Conservation (phyloP, 1,140 invertebrate genomes). For the Macrobrachium nipponense region DNA sequence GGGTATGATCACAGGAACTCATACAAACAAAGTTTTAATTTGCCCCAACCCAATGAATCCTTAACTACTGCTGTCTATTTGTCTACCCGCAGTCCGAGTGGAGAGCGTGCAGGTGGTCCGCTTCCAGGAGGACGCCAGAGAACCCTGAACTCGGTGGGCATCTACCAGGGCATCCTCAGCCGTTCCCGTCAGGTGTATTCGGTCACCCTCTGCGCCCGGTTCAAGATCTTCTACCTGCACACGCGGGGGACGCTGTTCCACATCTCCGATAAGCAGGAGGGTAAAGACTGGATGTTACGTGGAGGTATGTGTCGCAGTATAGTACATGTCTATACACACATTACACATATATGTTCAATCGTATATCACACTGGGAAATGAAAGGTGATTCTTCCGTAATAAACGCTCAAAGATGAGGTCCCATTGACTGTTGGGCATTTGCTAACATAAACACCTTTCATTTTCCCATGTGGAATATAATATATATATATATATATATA, state of each 20-base stretch:
- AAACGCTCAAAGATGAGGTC: no score
- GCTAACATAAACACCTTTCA: no score
- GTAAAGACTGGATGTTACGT: neutral
- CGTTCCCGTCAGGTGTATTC: conserved; percentile 8
- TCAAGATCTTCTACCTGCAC: conserved; percentile 49
- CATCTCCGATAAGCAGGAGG: conserved; percentile 26
- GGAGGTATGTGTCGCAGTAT: no score
- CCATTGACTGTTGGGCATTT: no score
- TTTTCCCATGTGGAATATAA: conserved; percentile 54
- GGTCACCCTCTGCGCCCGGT: conserved; percentile 45
- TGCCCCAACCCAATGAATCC: no score
- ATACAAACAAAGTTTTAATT: no score
- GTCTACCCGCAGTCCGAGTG: neutral
- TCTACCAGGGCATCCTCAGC: conserved; percentile 18
- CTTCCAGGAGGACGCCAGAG: conserved; percentile 39
- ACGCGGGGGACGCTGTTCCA: conserved; percentile 39
- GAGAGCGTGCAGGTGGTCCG: conserved; percentile 34
- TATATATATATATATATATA: conserved; percentile 22
- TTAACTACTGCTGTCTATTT: no score
- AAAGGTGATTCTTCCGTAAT: no score
- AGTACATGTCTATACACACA: no score
- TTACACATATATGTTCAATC: conserved; percentile 31
- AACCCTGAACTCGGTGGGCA: conserved; percentile 22
- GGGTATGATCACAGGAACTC: no score
- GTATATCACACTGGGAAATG: no score